Evolutionary conservation across 2,797 vertebrate species (phyloP).

Genomic region (Myripristis murdjan): DNA sequence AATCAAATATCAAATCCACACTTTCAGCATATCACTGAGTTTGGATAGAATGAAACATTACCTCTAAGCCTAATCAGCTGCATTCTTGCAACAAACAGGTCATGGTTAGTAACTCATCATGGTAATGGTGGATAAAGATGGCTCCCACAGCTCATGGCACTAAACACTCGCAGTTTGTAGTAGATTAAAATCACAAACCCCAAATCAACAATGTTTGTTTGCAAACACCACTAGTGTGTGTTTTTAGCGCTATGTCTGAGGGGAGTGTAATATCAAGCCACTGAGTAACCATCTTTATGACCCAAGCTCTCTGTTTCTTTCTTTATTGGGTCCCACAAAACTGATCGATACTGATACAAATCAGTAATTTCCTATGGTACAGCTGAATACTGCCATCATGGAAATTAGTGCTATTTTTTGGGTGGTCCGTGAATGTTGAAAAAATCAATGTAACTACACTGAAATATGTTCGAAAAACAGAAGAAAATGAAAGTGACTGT

Average conservation of each 20-base stretch:
- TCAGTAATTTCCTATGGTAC: neutral
- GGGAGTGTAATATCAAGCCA: neutral
- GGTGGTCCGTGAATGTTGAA: neutral
- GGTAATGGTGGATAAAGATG: constrained; percentile 36
- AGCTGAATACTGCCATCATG: constrained; percentile 34
- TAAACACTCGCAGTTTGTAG: neutral
- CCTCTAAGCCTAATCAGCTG: neutral
- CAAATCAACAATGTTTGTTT: neutral
- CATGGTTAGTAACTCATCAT: constrained; percentile 34
- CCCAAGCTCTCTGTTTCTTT: neutral
- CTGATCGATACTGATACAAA: neutral
- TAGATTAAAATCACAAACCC: neutral
- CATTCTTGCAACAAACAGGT: constrained; percentile 25
- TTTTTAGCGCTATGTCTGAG: neutral
- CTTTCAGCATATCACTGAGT: neutral
- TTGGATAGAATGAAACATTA: neutral
- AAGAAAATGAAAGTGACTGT: too few species aligned
- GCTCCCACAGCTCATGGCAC: constrained; percentile 25
- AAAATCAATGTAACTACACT: neutral
- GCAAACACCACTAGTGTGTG: neutral
- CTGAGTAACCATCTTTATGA: constrained; percentile 49
- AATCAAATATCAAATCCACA: constrained; percentile 15
- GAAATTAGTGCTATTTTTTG: constrained; percentile 4
- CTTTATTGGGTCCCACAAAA: constrained; percentile 45
- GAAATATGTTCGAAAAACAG: too few species aligned